Percentiles rank a stretch among this genome's conserved stretches.
phyloP scores from a whole-genome alignment of 2,888 invertebrate species.

The Pycnomerus fuliginosus region DNA sequence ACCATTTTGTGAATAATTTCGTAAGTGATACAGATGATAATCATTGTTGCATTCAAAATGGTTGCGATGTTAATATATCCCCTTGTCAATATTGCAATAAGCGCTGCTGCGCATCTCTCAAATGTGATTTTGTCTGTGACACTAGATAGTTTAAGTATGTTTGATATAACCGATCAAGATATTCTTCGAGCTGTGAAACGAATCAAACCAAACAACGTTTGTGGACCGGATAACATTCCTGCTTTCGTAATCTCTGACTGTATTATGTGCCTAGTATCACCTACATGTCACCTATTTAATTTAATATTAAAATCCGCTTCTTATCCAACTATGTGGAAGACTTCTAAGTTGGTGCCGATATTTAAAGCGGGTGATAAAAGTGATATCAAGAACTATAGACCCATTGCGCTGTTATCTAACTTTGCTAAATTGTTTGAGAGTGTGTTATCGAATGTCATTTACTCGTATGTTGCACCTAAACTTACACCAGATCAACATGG shows the following conservation, averaged over 20 bases:
- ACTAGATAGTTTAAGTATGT: no score
- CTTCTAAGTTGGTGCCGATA: constrained; percentile 5
- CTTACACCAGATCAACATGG: no score
- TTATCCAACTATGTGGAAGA: constrained; percentile 7
- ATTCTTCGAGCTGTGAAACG: neutral
- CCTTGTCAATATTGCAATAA: no score
- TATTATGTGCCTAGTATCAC: neutral
- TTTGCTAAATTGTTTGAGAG: constrained; percentile 10
- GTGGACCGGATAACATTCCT: constrained; percentile 3
- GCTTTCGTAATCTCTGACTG: constrained; percentile 1
- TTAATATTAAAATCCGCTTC: neutral
- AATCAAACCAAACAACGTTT: constrained; percentile 1
- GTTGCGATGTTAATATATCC: no score
- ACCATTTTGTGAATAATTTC: no score
- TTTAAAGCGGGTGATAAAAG: constrained; percentile 11
- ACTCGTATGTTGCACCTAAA: no score
- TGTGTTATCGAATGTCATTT: constrained; percentile 5
- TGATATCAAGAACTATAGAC: constrained; percentile 9
- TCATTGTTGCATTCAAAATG: no score
- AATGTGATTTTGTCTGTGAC: no score
- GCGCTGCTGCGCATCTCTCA: no score
- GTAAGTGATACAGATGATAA: no score
- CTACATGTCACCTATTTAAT: constrained; percentile 1
- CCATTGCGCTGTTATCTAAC: constrained; percentile 4
- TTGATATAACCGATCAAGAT: neutral